These are phyloP conservation scores for Drosophila seguyi DNA, from an alignment of 1,140 invertebrate species.

Conservation along the genomic window DNA sequence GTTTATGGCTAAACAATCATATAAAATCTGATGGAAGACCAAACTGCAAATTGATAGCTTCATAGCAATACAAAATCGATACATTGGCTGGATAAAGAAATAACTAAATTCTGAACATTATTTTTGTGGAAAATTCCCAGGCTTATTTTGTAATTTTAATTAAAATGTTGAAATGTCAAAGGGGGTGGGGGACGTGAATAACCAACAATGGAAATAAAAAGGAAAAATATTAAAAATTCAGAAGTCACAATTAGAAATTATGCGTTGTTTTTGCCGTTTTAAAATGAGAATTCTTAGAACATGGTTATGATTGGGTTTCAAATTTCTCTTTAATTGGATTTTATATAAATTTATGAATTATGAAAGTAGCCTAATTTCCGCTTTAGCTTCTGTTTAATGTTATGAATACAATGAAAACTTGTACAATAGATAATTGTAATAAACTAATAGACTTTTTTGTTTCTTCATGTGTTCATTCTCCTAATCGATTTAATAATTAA, in stretches of 20 bases:
- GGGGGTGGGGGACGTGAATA: not conserved
- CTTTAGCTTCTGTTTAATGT: not conserved
- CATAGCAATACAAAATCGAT: slow-evolving; percentile 29
- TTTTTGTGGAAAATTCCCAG: slow-evolving; percentile 10
- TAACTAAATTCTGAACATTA: slow-evolving; percentile 7
- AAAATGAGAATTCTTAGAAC: not conserved
- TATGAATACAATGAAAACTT: not conserved
- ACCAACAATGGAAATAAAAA: slow-evolving; percentile 14
- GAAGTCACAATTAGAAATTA: slow-evolving; percentile 12
- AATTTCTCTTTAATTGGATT: slow-evolving; percentile 15
- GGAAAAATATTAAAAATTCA: slow-evolving; percentile 34
- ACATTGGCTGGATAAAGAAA: not conserved
- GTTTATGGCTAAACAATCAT: not conserved
- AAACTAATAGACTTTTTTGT: not conserved
- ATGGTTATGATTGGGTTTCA: not conserved
- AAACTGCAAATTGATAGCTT: slow-evolving; percentile 25
- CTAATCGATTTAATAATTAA: slow-evolving; percentile 27
- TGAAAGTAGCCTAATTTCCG: not conserved
- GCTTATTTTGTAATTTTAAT: slow-evolving; percentile 48
- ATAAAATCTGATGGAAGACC: not conserved
- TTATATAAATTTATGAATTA: not conserved
- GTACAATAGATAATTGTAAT: not conserved
- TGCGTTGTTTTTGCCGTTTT: not conserved
- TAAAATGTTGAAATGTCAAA: slow-evolving; percentile 23
- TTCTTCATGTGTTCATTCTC: not conserved